Evolutionary conservation across 2,888 invertebrate species (phyloP).

Genomic region (Trachelus iudaicus): DNA sequence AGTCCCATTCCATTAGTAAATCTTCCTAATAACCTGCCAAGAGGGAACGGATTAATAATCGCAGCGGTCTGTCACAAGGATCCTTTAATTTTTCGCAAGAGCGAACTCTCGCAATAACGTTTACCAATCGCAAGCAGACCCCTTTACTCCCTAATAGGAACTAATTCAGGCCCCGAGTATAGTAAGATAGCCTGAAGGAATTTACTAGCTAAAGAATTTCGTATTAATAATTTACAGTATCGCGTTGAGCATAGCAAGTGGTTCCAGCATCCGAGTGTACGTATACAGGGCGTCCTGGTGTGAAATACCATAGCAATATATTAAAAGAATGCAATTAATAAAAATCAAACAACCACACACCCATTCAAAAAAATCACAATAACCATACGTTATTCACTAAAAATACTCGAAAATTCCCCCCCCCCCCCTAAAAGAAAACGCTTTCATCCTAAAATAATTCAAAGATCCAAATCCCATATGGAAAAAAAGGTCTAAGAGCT

Average conservation of each 20-base stretch:
- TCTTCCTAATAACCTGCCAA: not conserved
- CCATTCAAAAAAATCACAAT: not conserved
- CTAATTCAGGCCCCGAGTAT: conserved; percentile 43
- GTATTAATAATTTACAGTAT: conserved; percentile 44
- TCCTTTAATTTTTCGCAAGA: not conserved
- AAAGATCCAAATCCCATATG: not conserved
- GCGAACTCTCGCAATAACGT: not conserved
- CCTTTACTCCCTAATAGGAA: conserved; percentile 31
- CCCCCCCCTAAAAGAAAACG: not conserved
- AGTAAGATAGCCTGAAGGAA: conserved; percentile 23
- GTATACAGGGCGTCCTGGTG: conserved; percentile 12
- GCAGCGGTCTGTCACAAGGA: not conserved
- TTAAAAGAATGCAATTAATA: not conserved
- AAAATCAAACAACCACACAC: not conserved
- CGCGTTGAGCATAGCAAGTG: conserved; percentile 30
- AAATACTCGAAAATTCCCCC: not conserved
- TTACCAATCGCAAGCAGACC: not conserved
- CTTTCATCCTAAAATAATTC: not conserved
- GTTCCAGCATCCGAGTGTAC: not conserved
- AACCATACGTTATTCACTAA: not conserved
- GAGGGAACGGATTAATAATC: not conserved
- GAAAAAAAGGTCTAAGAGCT: not conserved
- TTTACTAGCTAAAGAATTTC: conserved; percentile 42
- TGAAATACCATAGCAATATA: not conserved
- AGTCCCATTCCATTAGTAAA: not conserved